Evolutionary conservation across 2,888 invertebrate genomes (phyloP), one percentile per base, ranked within the genome.

Genomic region (Leptothorax acervorum): DNA sequence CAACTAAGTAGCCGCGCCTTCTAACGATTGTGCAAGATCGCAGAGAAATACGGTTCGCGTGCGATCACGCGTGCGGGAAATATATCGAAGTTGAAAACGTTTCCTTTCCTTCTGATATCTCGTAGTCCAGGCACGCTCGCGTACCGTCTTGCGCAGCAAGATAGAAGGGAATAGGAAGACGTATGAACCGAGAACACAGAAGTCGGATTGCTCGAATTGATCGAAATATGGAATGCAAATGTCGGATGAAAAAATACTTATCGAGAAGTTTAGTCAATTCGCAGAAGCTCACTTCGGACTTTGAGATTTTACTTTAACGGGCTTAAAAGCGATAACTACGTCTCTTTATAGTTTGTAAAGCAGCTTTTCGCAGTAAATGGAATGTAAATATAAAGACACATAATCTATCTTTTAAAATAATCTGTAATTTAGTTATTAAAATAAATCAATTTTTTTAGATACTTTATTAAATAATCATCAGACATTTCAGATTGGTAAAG

Each of bases 61-160:
- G 74, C 74, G 62, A 75, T 75, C 74, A 62, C 62, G 62, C 48
- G 62, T 75, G 48, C 62, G 15, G 35, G 28, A 75, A 75, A 75
- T 62, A 75, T 75, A 75, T 75, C 62, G 74, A 75, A 75, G 74
- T 35, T 75, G 62, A 75, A 74, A 74, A 66, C 42, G 18, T 55
- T 76, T 66, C 53, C 66, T 55, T 65, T 28, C 55, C 60, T 18
- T 75, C 65, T 9, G 12, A 18, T 15, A 35, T 82, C 65, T 74
- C 53, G 51, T 31, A 65, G 45, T 74, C 45, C 35, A 31, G 11
- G 28, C 74, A 65, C 74, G 74, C 65, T 23, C 73, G 42, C 55
- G 23, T 23, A 48, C 48, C 11, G 53, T 74, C 55, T 51, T 57
- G 28, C 28, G 23, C 45, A 12, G 55, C 48, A 63, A 45, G 31